phyloP scores from a whole-genome alignment of 2,888 invertebrate genomes.

The Polymixis lichenea region DNA sequence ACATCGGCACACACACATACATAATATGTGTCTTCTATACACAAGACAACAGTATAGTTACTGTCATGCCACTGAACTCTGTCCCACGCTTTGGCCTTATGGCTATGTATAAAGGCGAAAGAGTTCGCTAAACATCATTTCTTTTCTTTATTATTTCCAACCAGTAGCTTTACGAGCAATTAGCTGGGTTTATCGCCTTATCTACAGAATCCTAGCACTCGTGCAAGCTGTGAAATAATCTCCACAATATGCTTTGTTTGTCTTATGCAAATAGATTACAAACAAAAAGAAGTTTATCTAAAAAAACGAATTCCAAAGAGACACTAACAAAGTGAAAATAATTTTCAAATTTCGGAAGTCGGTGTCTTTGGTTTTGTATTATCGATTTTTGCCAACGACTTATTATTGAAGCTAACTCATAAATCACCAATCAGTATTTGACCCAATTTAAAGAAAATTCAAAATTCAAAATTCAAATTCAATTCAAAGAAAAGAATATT shows the following conservation, averaged over 20 bases:
- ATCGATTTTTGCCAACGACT: too few relatives aligned
- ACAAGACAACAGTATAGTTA: constrained; percentile 33
- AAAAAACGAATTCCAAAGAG: too few relatives aligned
- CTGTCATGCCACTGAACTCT: constrained; percentile 58
- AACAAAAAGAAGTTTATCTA: not conserved
- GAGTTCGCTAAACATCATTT: constrained; percentile 50
- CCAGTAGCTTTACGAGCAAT: constrained; percentile 68
- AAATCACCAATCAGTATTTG: too few relatives aligned
- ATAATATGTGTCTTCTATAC: not conserved
- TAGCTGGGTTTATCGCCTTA: constrained; percentile 70
- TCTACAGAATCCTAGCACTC: constrained; percentile 56
- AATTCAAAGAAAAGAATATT: too few relatives aligned
- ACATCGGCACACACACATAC: constrained; percentile 9
- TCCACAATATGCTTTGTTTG: constrained; percentile 17
- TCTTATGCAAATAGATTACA: constrained; percentile 7
- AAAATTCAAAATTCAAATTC: too few relatives aligned
- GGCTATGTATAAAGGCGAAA: constrained; percentile 43
- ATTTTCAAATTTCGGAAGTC: too few relatives aligned
- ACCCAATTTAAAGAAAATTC: too few relatives aligned
- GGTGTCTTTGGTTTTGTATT: too few relatives aligned
- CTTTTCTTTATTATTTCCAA: constrained; percentile 56
- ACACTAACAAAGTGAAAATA: too few relatives aligned
- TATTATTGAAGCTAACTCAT: too few relatives aligned
- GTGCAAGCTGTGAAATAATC: constrained; percentile 41
- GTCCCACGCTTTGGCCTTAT: constrained; percentile 38